Evolutionary conservation across 2,797 vertebrate species (phyloP).

Genomic region (Nasua narica): DNA sequence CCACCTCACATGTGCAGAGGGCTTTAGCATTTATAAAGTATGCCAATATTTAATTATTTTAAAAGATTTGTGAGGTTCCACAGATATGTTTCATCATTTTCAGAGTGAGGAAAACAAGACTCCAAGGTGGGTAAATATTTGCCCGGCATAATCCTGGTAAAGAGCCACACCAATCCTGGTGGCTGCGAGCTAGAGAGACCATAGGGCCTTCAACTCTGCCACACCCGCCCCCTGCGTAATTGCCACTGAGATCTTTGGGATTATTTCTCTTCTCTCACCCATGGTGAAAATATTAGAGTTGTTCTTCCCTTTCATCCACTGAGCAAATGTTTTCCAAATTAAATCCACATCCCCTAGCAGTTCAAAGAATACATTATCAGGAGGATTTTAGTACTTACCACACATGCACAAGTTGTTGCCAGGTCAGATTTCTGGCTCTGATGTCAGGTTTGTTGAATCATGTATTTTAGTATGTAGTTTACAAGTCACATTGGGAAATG

Average conservation of each 20-base stretch:
- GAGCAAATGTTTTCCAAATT: not conserved
- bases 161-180: not conserved
- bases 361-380: not conserved
- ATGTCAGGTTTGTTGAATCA: not conserved
- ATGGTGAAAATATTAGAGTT: not conserved
- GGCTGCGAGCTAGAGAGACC: not conserved
- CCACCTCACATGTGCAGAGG: not conserved
- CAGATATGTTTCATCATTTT: not conserved
- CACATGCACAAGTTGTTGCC: not conserved
- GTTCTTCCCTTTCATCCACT: not conserved
- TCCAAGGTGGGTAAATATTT: not conserved
- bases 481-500: not conserved
- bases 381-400: not conserved
- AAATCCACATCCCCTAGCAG: not conserved
- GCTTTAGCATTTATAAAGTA: not conserved
- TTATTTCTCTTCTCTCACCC: not conserved
- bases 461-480: not conserved
- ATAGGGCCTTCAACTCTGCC: not conserved
- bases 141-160: not conserved
- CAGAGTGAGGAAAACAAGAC: not conserved
- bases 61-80: not conserved
- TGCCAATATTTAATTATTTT: not conserved
- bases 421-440: not conserved
- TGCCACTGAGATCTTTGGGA: not conserved
- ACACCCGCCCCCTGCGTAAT: not conserved